Percentiles rank a stretch among this genome's conserved stretches.
Evolutionary conservation across 2,113 vertebrate species (phyloP).

Genomic region (Ancistrus triradiatus): DNA sequence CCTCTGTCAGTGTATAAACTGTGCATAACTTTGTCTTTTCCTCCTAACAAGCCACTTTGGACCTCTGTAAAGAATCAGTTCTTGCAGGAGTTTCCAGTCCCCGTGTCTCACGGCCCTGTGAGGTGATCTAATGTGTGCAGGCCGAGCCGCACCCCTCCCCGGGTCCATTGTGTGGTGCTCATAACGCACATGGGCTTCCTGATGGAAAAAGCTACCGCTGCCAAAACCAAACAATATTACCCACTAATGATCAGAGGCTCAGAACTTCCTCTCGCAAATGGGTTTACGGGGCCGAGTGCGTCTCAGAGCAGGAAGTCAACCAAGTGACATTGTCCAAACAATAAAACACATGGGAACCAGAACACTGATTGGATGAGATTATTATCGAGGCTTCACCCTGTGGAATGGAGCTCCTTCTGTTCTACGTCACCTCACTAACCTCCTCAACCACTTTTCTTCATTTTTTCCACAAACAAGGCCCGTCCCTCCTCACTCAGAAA

Average conservation of each 20-base stretch:
- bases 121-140: conserved; percentile 46
- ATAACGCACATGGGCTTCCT: conserved; percentile 65
- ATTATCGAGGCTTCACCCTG: not conserved
- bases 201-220: conserved; percentile 70
- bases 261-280: conserved; percentile 66
- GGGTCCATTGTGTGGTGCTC: conserved; percentile 64
- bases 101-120: conserved; percentile 42
- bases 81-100: conserved; percentile 40
- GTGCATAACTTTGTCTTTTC: no score
- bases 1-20: no score
- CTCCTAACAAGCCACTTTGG: no score
- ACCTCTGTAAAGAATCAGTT: no score
- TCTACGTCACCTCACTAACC: conserved; percentile 32
- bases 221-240: conserved; percentile 74
- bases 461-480: conserved; percentile 71
- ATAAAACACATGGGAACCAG: conserved; percentile 39
- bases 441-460: conserved; percentile 58
- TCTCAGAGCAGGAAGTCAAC: conserved; percentile 61
- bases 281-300: conserved; percentile 56
- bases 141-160: conserved; percentile 48
- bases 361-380: conserved; percentile 9
- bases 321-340: conserved; percentile 55
- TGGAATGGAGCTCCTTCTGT: conserved; percentile 43
- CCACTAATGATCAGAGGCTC: conserved; percentile 62
- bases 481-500: conserved; percentile 58